Evolutionary conservation across 2,888 invertebrate species (phyloP).

Genomic region (Balanococcus diminutus): DNA sequence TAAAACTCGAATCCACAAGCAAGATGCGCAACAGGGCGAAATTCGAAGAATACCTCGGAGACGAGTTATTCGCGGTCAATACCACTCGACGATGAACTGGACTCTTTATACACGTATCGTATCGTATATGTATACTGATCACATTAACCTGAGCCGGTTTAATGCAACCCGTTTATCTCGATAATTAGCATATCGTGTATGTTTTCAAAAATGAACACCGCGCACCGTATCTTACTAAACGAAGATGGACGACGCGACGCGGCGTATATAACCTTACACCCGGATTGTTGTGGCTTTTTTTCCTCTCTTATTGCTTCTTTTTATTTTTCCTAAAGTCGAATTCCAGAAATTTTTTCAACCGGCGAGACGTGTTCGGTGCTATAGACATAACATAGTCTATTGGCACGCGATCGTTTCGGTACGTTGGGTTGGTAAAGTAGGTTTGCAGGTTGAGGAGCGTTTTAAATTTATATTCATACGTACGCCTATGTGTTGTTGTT

Average conservation of each 20-base stretch:
- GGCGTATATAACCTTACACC: not conserved
- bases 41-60: constrained; percentile 38
- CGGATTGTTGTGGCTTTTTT: not conserved
- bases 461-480: not conserved
- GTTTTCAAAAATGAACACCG: constrained; percentile 17
- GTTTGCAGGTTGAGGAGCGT: not conserved
- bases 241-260: no score
- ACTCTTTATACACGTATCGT: constrained; percentile 3
- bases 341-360: constrained; percentile 31
- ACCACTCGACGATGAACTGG: constrained; percentile 9
- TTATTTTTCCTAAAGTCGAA: constrained; percentile 14
- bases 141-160: constrained; percentile 38
- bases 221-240: not conserved
- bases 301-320: not conserved
- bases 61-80: constrained; percentile 40
- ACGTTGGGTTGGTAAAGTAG: not conserved
- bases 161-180: constrained; percentile 38
- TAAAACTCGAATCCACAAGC: not conserved
- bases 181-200: constrained; percentile 41
- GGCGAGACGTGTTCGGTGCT: no score
- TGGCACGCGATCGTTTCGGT: constrained; percentile 19
- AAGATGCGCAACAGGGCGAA: not conserved
- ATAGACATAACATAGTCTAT: not conserved
- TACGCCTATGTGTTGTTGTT: no score
- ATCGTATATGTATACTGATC: no score